A percentile compares a stretch with the other conserved stretches of the same genome.
These are phyloP conservation scores for Dinomys branickii DNA, from an alignment of 2,113 vertebrate genomes.

Conservation along the genomic window DNA sequence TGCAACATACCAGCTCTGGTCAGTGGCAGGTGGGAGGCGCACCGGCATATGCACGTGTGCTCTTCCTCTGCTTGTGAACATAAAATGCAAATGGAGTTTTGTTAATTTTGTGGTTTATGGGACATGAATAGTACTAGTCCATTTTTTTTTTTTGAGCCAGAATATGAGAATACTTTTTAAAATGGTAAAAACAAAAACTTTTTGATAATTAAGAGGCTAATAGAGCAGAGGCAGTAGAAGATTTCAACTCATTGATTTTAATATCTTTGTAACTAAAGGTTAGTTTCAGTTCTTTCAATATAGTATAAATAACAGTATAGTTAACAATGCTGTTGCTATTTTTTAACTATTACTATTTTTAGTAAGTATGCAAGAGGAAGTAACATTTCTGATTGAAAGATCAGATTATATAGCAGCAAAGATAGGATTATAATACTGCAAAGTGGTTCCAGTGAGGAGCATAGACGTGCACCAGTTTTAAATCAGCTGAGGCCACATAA, in stretches of 20 bases:
- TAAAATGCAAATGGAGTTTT: not conserved
- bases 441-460: constrained; percentile 59
- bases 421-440: constrained; percentile 81
- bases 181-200: not conserved
- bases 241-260: constrained; percentile 29
- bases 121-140: not conserved
- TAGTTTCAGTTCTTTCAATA: constrained; percentile 61
- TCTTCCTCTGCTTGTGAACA: not conserved
- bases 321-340: constrained; percentile 63
- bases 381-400: constrained; percentile 73
- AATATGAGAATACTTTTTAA: not conserved
- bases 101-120: not conserved
- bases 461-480: constrained; percentile 64
- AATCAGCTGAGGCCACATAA: constrained; percentile 69
- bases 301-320: constrained; percentile 62
- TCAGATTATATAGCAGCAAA: constrained; percentile 75
- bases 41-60: not conserved
- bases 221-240: not conserved
- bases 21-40: not conserved
- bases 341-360: constrained; percentile 66
- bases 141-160: not conserved
- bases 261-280: constrained; percentile 59
- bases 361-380: constrained; percentile 76
- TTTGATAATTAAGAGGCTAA: not conserved
- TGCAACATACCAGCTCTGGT: not conserved